Base-by-base conservation (phyloP, 2,113 vertebrate species). In the Thomomys bottae region DNA sequence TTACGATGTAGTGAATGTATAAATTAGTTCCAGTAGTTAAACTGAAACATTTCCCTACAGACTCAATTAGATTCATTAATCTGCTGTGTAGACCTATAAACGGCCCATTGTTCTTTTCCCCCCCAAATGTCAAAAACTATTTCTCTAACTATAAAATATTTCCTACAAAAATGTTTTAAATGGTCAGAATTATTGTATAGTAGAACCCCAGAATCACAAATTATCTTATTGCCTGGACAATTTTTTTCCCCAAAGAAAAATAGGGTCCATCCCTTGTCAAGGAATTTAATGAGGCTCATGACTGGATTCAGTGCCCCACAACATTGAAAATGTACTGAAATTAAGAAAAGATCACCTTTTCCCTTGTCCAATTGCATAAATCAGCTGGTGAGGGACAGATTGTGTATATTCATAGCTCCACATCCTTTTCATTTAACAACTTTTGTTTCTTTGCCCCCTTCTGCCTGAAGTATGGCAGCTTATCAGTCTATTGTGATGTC, bases 1-100 rank as follows among this genome's bases (percentile, higher is more conserved):
- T 99, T 99, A 99, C 98, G 98, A 98, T 98, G 98, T 98, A 98
- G 98, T 98, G 98, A 99, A 99, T 99, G 98, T 99, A 98, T 98
- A 98, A 98, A 99, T 99, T 98, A 99, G 98, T 99, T 99, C 98
- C 98, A 98, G 98, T 99, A 99, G 98, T 99, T 99, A 99, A 99
- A 98, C 98, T 98, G 98, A 99, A 98, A 98, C 98, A 99, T 99
- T 99, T 98, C 98, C 98, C 98, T 96, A 97, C 98, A 98, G 98
- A 99, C 98, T 98, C 98, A 99, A 99, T 99, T 99, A 99, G 98
- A 98, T 98, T 98, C 97, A 98, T 98, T 98, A 98, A 98, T 98
- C 97, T 98, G 97, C 98, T 98, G 97, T 98, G 98, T 98, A 98
- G 98, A 98, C 97, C 98, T 97, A 98, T 98, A 98, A 98, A 98